These are phyloP conservation scores for Darevskia nairensis DNA, from an alignment of 2,797 vertebrate genomes.

Conservation along the genomic window DNA sequence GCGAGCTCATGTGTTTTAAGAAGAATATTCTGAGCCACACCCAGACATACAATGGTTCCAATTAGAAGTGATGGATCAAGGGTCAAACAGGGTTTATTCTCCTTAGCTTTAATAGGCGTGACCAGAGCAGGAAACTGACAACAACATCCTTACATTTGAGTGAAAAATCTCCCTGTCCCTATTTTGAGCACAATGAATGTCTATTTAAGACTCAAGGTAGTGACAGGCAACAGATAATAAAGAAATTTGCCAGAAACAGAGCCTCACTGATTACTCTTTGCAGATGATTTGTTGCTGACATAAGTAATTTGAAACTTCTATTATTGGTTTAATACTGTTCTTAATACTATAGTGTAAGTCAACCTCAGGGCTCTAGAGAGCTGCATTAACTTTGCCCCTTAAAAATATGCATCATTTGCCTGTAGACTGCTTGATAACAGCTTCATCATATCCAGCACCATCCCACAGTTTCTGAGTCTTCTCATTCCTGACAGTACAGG, in stretches of 20 bases:
- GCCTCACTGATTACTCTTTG: background rate
- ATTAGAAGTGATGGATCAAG: conserved; percentile 22
- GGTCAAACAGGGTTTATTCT: background rate
- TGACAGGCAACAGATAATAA: background rate
- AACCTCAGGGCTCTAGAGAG: background rate
- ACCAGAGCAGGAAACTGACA: background rate
- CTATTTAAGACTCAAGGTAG: background rate
- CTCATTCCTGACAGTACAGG: background rate
- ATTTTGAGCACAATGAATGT: background rate
- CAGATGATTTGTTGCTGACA: background rate
- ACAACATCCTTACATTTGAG: background rate
- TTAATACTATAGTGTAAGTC: background rate
- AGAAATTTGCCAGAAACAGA: conserved; percentile 16
- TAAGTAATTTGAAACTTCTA: background rate
- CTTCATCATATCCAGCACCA: background rate
- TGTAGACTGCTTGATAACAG: background rate
- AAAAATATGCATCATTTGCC: background rate
- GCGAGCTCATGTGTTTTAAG: conserved; percentile 48
- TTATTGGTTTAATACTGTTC: background rate
- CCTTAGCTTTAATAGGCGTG: background rate
- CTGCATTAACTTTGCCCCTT: background rate
- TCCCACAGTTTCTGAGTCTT: background rate
- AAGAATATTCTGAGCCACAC: conserved; percentile 31
- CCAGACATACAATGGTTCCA: conserved; percentile 48
- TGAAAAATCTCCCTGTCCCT: background rate